phyloP scores from a whole-genome alignment of 1,140 invertebrate species.

The Drosophila yakuba region DNA sequence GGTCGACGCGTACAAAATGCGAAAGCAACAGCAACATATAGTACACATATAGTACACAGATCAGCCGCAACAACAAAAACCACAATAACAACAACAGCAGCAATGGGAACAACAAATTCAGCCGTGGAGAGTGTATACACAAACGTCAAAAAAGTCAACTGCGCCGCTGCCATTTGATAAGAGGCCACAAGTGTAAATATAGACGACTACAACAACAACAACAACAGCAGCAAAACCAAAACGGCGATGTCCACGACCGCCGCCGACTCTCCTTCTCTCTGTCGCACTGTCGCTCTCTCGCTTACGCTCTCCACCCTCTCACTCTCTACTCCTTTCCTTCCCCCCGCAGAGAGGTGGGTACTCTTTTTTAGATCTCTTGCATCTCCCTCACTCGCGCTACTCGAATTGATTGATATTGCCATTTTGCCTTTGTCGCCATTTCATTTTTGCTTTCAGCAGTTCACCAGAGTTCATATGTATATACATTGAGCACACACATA shows the following conservation, averaged over 20 bases:
- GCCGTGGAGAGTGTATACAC: slow-evolving; percentile 60
- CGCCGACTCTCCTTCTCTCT: slow-evolving; percentile 52
- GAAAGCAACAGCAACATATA: slow-evolving; percentile 49
- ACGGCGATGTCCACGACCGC: slow-evolving; percentile 72
- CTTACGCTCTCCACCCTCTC: slow-evolving; percentile 3
- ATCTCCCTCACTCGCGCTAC: slow-evolving; percentile 38
- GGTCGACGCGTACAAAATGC: slow-evolving; percentile 80
- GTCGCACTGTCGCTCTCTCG: not conserved
- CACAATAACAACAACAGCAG: slow-evolving; percentile 40
- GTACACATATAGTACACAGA: slow-evolving; percentile 72
- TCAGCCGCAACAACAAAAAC: slow-evolving; percentile 37
- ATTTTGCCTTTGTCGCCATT: slow-evolving; percentile 70
- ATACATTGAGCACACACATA: no score
- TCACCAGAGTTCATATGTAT: slow-evolving; percentile 66
- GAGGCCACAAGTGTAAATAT: slow-evolving; percentile 83
- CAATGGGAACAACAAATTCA: slow-evolving; percentile 29
- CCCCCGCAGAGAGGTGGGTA: slow-evolving; percentile 9
- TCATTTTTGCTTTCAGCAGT: slow-evolving; percentile 62
- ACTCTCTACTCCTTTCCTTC: not conserved
- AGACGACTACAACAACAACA: slow-evolving; percentile 67
- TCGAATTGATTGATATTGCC: slow-evolving; percentile 76
- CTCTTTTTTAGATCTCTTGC: slow-evolving; percentile 46
- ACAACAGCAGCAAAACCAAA: slow-evolving; percentile 42
- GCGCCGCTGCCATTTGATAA: slow-evolving; percentile 83
- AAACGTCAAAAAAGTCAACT: slow-evolving; percentile 83